Percentiles rank a stretch among this genome's conserved stretches.
Conservation (phyloP, 2,888 invertebrate species). For the Rotaria socialis region DNA sequence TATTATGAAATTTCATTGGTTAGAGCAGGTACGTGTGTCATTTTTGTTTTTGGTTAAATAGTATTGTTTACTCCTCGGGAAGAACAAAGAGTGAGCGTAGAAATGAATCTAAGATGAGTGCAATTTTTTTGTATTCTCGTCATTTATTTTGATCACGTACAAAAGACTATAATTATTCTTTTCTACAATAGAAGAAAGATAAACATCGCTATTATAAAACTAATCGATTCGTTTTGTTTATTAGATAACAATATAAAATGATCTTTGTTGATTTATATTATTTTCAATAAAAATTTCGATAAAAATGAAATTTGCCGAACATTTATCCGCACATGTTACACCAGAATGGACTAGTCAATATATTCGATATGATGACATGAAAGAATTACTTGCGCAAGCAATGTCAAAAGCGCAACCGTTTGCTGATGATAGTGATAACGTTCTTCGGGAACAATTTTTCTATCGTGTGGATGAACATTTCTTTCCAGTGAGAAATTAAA, state of each 20-base stretch:
- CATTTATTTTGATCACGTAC: background rate
- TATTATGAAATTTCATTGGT: background rate
- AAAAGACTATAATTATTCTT: background rate
- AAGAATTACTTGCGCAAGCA: slow-evolving; percentile 47
- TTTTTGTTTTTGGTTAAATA: background rate
- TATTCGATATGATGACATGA: slow-evolving; percentile 53
- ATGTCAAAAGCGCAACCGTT: slow-evolving; percentile 29
- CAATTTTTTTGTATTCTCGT: background rate
- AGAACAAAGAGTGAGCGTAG: background rate
- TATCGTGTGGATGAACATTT: slow-evolving; percentile 84
- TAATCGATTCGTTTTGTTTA: background rate
- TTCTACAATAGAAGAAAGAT: background rate
- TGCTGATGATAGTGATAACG: slow-evolving; percentile 72
- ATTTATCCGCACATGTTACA: slow-evolving; percentile 91
- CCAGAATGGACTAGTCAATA: slow-evolving; percentile 99
- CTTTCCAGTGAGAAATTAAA: slow-evolving; percentile 68
- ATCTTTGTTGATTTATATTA: background rate
- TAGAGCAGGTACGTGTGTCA: background rate
- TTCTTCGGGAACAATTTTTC: slow-evolving; percentile 64
- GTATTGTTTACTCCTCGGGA: background rate
- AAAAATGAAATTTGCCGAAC: slow-evolving; percentile 95
- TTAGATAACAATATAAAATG: background rate
- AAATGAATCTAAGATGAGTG: background rate
- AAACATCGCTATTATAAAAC: background rate
- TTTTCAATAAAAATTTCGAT: too few species aligned